Evolutionary conservation across 2,888 invertebrate species (phyloP).

Genomic region (Amiota minor): DNA sequence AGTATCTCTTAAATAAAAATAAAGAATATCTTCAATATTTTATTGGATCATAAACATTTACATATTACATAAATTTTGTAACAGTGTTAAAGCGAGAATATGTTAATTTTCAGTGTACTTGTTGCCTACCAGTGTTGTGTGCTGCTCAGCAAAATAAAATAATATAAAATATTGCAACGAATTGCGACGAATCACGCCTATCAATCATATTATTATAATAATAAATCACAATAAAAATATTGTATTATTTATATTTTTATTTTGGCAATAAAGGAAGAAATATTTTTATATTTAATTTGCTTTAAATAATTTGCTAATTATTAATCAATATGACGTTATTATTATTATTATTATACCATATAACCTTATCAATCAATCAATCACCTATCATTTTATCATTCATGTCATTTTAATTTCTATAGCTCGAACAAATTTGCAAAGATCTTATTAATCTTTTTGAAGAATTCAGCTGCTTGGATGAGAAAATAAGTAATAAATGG

Average conservation of each 20-base stretch:
- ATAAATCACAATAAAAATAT: no score
- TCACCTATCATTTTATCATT: no score
- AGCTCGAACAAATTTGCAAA: background rate
- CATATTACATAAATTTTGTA: conserved; percentile 42
- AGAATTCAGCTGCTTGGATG: no score
- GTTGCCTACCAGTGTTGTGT: conserved; percentile 58
- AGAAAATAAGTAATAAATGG: no score
- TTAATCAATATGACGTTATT: background rate
- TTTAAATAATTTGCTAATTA: background rate
- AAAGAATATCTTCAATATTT: conserved; percentile 14
- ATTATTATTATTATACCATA: background rate
- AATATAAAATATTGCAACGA: conserved; percentile 46
- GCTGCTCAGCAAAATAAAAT: conserved; percentile 58
- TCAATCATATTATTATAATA: background rate
- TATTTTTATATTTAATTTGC: background rate
- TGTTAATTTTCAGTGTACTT: conserved; percentile 65
- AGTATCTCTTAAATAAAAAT: background rate
- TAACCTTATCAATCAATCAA: no score
- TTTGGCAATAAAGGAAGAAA: conserved; percentile 37
- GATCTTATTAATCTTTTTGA: no score
- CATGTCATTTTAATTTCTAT: background rate
- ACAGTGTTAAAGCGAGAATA: conserved; percentile 68
- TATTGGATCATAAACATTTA: conserved; percentile 25
- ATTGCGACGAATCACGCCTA: conserved; percentile 60
- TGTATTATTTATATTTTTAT: conserved; percentile 41